Conservation (phyloP, 2,113 vertebrate species). For the Cinclus mexicanus region DNA sequence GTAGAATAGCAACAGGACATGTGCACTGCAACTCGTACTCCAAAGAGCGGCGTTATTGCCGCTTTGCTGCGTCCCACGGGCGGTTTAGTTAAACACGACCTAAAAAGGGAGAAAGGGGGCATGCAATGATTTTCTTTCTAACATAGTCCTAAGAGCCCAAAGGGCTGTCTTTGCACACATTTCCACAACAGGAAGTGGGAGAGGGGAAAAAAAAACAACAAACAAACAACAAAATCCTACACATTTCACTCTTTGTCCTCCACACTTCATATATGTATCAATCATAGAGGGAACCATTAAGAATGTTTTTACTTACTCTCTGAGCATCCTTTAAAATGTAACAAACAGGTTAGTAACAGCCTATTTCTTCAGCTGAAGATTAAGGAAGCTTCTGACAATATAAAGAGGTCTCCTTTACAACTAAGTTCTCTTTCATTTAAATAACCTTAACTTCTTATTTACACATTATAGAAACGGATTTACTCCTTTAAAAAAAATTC, state of each 20-base stretch:
- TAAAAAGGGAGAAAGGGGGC: not conserved
- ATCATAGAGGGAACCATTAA: not conserved
- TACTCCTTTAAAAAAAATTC: not conserved
- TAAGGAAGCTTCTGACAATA: not conserved
- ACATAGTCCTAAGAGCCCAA: not conserved
- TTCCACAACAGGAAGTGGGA: not conserved
- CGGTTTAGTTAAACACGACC: not conserved
- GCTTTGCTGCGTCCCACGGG: not conserved
- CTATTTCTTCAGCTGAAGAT: not conserved
- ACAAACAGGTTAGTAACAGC: not conserved
- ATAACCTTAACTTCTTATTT: not conserved
- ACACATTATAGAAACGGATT: not conserved
- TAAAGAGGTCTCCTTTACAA: not conserved
- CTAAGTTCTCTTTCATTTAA: not conserved
- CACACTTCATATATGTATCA: not conserved
- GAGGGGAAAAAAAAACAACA: too few species aligned
- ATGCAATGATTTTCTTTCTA: not conserved
- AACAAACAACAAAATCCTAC: not conserved
- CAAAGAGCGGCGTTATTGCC: not conserved
- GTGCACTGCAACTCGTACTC: not conserved
- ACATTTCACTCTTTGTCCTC: not conserved
- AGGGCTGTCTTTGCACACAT: not conserved
- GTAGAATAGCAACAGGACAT: not conserved
- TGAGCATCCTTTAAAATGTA: not conserved
- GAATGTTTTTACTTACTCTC: not conserved